phyloP scores from a whole-genome alignment of 1,140 invertebrate genomes.

The Drosophila elegans region DNA sequence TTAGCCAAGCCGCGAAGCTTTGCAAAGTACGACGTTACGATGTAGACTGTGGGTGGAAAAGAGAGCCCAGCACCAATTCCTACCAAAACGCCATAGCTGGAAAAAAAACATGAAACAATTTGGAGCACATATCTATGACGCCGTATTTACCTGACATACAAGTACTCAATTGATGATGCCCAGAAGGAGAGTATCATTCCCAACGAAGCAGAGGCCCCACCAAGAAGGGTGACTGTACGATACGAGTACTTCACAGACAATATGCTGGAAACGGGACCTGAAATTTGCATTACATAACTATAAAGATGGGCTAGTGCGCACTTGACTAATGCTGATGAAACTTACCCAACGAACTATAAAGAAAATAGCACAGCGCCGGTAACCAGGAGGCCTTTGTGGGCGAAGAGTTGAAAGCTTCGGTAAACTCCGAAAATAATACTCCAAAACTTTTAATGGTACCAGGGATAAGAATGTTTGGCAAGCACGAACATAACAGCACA shows the following conservation, averaged over 20 bases:
- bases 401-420: constrained; percentile 90
- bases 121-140: neutral
- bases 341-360: constrained; percentile 93
- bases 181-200: constrained; percentile 95
- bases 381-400: constrained; percentile 92
- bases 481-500: constrained; percentile 91
- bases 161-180: constrained; percentile 90
- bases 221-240: constrained; percentile 94
- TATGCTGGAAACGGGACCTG: constrained; percentile 95
- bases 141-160: constrained; percentile 89
- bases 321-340: neutral
- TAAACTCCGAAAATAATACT: constrained; percentile 92
- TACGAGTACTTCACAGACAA: constrained; percentile 96
- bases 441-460: constrained; percentile 95
- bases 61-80: constrained; percentile 92
- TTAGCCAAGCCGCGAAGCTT: constrained; percentile 93
- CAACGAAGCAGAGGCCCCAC: constrained; percentile 91
- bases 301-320: neutral
- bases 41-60: constrained; percentile 95
- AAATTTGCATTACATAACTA: neutral
- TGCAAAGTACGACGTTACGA: constrained; percentile 95
- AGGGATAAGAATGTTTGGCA: constrained; percentile 93
- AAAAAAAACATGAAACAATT: constrained; percentile 57
- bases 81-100: constrained; percentile 92
- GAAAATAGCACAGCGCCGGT: constrained; percentile 93